phyloP scores from a whole-genome alignment of 2,113 vertebrate genomes.

The Amblyornis subalaris region DNA sequence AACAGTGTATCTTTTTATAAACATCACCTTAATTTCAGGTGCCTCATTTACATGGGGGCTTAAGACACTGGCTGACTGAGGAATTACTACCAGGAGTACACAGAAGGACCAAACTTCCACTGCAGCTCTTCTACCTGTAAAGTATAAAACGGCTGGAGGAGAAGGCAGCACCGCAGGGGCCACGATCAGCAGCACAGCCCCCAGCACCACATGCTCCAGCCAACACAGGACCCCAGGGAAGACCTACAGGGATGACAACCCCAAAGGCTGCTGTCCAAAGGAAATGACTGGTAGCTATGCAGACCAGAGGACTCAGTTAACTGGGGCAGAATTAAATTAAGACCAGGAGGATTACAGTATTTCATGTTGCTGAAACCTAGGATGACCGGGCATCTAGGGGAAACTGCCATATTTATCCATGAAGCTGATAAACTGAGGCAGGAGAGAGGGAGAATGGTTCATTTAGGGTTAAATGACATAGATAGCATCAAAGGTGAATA shows the following conservation, averaged over 20 bases:
- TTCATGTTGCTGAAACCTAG: not conserved
- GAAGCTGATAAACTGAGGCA: not conserved
- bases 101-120: not conserved
- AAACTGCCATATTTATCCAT: not conserved
- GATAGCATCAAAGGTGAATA: not conserved
- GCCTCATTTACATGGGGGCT: not conserved
- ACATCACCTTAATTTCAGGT: not conserved
- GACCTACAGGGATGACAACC: not conserved
- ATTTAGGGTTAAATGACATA: not conserved
- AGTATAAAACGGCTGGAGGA: not conserved
- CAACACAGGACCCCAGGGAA: not conserved
- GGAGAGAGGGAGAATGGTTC: not conserved
- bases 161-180: not conserved
- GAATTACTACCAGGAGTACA: not conserved
- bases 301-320: not conserved
- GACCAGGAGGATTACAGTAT: conserved; percentile 33
- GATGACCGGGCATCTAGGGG: not conserved
- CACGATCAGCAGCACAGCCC: not conserved
- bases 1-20: not conserved
- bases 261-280: not conserved
- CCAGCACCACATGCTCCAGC: not conserved
- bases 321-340: conserved; percentile 42
- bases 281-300: not conserved
- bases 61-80: not conserved
- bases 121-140: not conserved